Base-by-base conservation (phyloP, 92 coral and sea anemone genomes). In the Porites divaricata region DNA sequence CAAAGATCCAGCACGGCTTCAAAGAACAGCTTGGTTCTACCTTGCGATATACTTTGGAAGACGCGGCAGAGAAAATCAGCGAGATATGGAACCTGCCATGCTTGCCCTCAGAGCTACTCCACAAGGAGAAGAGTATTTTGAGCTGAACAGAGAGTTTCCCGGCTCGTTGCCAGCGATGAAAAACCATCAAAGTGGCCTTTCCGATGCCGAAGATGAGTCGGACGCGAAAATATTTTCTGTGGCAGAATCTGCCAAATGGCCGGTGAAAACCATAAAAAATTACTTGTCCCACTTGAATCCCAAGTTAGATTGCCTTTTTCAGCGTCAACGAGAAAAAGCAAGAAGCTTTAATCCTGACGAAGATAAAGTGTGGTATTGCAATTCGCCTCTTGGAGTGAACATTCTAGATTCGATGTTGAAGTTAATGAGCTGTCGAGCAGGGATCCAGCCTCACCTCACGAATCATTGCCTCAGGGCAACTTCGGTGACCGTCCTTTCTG, bases 1-100 rank as follows among this genome's bases (percentile, higher is more conserved):
- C 65, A 13, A 89, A 13, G 62, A 92, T 24, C 95, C 95, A 2
- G 59, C 72, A 4, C 93, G 86, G 45, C 77, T 89, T 6, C 67
- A 65, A 54, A 68, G 88, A 2, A 89, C 95, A 9, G 79, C 76
- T 8, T 87, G 84, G 84, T 79, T 79, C 50, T 79, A 79, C 49
- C 28, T 79, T 35, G 84, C 51, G n/a, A 20, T 77, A 61, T 77
- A 41, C 23, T 77, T 77, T 8, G 72, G 82, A 7, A 71, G 82
- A 28, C 73, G 72, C 2, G 73, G 83, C 14, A 71, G 61, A 26
- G 84, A 85, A 85, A 74, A 58, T 56, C 83, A 68, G 70, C 78
- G 83, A 3, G 52, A 76, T 7, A 28, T 85, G 53, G 68, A 73
- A 57, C 70, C 70, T 6, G 75, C 56, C 1, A 76, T 85, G 89